Evolutionary conservation across 2,888 invertebrate species (phyloP), one percentile per base, ranked within the genome.

Genomic region (Volucella zonaria): DNA sequence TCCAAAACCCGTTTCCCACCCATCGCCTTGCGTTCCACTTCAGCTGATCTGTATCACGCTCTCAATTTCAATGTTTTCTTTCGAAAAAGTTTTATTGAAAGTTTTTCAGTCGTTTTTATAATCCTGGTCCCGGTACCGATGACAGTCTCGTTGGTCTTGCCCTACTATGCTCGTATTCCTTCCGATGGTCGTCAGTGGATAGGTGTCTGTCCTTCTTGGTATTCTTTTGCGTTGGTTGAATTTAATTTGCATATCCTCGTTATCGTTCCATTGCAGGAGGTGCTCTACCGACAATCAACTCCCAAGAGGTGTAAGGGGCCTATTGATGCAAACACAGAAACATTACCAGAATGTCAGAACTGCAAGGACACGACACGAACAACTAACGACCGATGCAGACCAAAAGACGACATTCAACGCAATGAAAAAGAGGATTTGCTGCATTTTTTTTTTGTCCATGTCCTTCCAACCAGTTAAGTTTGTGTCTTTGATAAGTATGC

Each of bases 221-320:
- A 12, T 71, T 45, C 66, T 68, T 47, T 56, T 49, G 64, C 15
- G 67, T 64, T 75, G 51, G 54, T 51, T 62, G 68, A 68, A 73
- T 85, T 81, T 77, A 85, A 85, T 85, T 85, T 85, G 73, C 85
- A 85, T 81, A 85, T 77, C 59, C 73, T 76, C 67, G 71, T 81
- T 85, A 85, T 80, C 83, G 45, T 76, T 43, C 18, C 23, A 38
- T 10, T 45, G 52, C 67, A 42, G 18, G 51, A 54, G 14, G 42
- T 31, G 6, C 31, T 31, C 31, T 6, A 31, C 31, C 6, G 15
- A 9, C 42, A 12, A 18, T 10, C 31, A 31, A 31, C 31, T 31
- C 31, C 31, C 31, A 31, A 12, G n/a, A 3, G 54, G 42, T 59
- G 49, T n/a, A 52, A n/a, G 58, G 67, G 18, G 70, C 64, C 68